Conservation (phyloP, 2,888 invertebrate species). For the Ochropleura plecta region DNA sequence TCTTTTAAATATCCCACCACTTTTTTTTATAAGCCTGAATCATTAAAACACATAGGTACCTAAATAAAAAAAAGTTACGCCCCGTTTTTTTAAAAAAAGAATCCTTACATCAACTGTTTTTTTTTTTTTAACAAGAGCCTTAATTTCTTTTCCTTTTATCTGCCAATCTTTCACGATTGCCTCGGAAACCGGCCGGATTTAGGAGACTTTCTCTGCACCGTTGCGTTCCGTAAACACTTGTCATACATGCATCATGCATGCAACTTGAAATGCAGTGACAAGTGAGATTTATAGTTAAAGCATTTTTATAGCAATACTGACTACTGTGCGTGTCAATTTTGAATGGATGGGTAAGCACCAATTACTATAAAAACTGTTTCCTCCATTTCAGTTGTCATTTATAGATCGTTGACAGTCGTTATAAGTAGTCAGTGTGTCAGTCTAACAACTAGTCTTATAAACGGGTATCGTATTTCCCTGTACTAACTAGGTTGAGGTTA, state of each 20-base stretch:
- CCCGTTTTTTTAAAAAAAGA: neutral
- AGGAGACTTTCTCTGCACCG: slow-evolving; percentile 31
- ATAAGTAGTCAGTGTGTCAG: no score
- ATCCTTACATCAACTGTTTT: slow-evolving; percentile 19
- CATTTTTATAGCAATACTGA: neutral
- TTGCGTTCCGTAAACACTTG: slow-evolving; percentile 28
- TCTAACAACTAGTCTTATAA: no score
- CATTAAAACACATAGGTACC: no score
- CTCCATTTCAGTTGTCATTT: no score
- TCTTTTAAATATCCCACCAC: no score
- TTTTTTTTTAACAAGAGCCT: neutral
- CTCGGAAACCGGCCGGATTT: slow-evolving; percentile 18
- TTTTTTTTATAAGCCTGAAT: neutral
- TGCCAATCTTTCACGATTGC: slow-evolving; percentile 3
- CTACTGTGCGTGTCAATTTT: no score
- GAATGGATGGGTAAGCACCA: no score
- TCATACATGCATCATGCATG: slow-evolving; percentile 38
- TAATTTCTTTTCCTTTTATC: slow-evolving; percentile 31
- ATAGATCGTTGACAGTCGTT: no score
- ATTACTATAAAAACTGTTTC: no score
- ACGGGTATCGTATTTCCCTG: no score
- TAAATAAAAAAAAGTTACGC: neutral
- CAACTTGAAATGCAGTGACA: neutral
- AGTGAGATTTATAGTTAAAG: neutral
- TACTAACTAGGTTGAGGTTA: no score